A percentile compares a stretch with the other conserved stretches of the same genome.
phyloP scores from a whole-genome alignment of 2,888 invertebrate genomes.

The Sesia bembeciformis region DNA sequence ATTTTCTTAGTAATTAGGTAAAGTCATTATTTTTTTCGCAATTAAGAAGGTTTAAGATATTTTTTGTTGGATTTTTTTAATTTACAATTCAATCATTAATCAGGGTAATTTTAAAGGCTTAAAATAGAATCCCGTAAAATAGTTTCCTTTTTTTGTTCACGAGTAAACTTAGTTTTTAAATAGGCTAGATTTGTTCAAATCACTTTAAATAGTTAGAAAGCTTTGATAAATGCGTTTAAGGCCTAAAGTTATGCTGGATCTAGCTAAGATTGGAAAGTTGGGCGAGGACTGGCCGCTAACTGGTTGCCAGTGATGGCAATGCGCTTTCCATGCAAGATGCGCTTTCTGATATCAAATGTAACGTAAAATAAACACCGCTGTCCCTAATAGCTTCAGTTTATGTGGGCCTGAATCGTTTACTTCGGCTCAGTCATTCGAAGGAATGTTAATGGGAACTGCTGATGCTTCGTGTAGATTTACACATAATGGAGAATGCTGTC shows the following conservation, averaged over 20 bases:
- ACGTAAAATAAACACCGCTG: neutral
- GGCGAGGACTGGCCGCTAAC: neutral
- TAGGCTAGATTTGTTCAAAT: no score
- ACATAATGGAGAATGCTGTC: no score
- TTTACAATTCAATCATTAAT: no score
- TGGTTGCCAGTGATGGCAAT: neutral
- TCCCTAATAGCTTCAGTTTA: neutral
- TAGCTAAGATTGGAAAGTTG: neutral
- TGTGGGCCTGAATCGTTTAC: neutral
- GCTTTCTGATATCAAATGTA: neutral
- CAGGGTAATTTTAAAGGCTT: no score
- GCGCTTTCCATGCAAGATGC: neutral
- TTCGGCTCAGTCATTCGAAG: neutral
- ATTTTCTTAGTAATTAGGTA: no score
- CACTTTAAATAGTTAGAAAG: no score
- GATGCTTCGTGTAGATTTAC: neutral
- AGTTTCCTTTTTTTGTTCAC: no score
- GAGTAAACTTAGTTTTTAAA: no score
- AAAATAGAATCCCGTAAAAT: no score
- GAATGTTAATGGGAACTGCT: neutral
- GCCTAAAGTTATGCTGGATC: neutral
- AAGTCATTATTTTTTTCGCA: no score
- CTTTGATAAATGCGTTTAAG: neutral
- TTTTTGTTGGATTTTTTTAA: no score
- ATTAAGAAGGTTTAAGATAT: no score